These are phyloP conservation scores for Eustalomyia histrio DNA, from an alignment of 2,888 invertebrate species.

Conservation along the genomic window DNA sequence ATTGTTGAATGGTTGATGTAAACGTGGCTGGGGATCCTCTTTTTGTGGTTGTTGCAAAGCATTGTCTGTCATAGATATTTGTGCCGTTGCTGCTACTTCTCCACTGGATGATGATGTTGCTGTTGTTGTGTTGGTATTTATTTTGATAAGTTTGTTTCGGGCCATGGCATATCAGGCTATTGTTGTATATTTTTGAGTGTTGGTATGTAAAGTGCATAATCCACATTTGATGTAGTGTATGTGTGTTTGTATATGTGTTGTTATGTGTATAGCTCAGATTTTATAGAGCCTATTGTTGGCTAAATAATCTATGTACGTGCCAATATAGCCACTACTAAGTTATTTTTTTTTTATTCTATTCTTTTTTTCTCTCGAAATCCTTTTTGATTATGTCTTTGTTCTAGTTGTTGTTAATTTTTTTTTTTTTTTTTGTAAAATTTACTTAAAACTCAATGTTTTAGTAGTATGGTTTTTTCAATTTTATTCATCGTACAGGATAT, in stretches of 20 bases:
- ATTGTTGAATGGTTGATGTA: constrained; percentile 72
- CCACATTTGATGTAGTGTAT: constrained; percentile 68
- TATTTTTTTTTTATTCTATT: constrained; percentile 4
- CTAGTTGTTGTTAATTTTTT: constrained; percentile 12
- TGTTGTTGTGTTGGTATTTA: constrained; percentile 56
- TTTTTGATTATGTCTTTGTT: constrained; percentile 47
- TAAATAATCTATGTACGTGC: constrained; percentile 21
- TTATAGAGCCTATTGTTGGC: constrained; percentile 28
- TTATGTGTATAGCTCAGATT: constrained; percentile 33
- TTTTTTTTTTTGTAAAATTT: constrained; percentile 22
- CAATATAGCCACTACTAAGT: constrained; percentile 25
- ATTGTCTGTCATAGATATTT: constrained; percentile 57
- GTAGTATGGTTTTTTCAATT: constrained; percentile 32
- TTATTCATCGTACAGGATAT: constrained; percentile 26
- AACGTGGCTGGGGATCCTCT: constrained; percentile 64
- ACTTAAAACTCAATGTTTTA: constrained; percentile 26
- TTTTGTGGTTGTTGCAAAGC: constrained; percentile 33
- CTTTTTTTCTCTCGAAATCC: constrained; percentile 28
- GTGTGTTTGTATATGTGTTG: constrained; percentile 57
- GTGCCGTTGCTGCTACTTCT: constrained; percentile 56
- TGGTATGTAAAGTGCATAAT: constrained; percentile 66
- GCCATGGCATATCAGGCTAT: constrained; percentile 74
- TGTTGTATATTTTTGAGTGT: constrained; percentile 40
- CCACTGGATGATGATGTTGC: constrained; percentile 41
- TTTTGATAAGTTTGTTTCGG: constrained; percentile 66